Evolutionary conservation across 2,797 vertebrate genomes (phyloP), one percentile per base, ranked within the genome.

Genomic region (Notolabrus celidotus): DNA sequence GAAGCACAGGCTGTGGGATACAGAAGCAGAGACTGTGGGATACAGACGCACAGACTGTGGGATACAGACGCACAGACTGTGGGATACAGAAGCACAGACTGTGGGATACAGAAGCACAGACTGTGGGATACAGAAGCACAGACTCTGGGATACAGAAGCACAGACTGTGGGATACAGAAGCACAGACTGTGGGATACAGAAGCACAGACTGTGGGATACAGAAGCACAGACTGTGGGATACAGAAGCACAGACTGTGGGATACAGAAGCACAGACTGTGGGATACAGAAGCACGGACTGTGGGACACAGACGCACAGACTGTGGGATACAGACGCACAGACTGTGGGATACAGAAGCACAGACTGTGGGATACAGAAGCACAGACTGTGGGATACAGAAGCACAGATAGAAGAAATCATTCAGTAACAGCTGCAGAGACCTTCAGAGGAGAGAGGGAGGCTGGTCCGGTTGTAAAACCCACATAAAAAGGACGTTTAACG

Each of bases 341-440:
- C 14, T 53, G 6, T 36, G 49, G 56, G 46, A 46, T 64, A 49
- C 29, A 20, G 56, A n/a, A n/a, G n/a, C n/a, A n/a, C 54, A 10
- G 4, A 31, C 14, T 53, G 6, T 36, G 49, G 56, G 46, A 46
- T 64, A 49, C 29, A 20, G 56, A n/a, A n/a, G n/a, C n/a, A n/a
- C 54, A 10, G 4, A 31, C 14, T 53, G 6, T 36, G 49, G 56
- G 46, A 46, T 64, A 49, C 29, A 20, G 56, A n/a, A 10, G 41
- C 8, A 19, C 8, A 75, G 56, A 76, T 27, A 60, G 64, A 22
- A 55, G 60, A 66, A 80, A 63, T 67, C 43, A 27, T 57, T 2
- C 15, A 49, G 67, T 17, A 42, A 11, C 74, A 71, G 77, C 74
- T 73, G 71, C 4, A 16, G 36, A 4, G 63, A 59, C 41, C 29